These are phyloP conservation scores for Enteromius unitaeniatus DNA, from an alignment of 2,797 vertebrate genomes.

Conservation along the genomic window DNA sequence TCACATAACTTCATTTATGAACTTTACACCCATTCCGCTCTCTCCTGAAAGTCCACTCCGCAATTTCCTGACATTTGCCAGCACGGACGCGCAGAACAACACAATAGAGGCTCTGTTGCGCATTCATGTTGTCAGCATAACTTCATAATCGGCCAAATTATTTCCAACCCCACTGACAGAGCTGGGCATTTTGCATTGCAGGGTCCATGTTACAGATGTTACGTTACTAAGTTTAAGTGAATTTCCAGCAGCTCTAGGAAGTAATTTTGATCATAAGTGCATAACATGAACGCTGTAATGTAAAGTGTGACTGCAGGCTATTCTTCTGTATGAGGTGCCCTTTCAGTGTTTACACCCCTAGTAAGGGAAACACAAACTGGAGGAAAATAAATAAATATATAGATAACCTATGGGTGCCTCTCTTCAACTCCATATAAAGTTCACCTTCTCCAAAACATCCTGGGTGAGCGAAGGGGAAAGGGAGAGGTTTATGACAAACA, in stretches of 20 bases:
- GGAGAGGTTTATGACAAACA: constrained; percentile 61
- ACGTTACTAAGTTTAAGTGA: background rate
- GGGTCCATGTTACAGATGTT: constrained; percentile 10
- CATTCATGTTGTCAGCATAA: constrained; percentile 72
- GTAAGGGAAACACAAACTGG: constrained; percentile 79
- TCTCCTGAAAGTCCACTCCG: constrained; percentile 69
- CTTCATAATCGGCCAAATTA: constrained; percentile 77
- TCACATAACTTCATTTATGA: constrained; percentile 63
- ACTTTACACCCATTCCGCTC: constrained; percentile 54
- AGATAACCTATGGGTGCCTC: constrained; percentile 64
- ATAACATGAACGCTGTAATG: constrained; percentile 16
- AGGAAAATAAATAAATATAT: constrained; percentile 61
- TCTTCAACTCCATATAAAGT: constrained; percentile 57
- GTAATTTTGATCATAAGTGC: background rate
- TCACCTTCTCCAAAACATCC: constrained; percentile 57
- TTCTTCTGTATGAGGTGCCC: constrained; percentile 63
- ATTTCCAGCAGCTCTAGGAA: constrained; percentile 9
- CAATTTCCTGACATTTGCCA: constrained; percentile 77
- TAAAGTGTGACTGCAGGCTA: constrained; percentile 21
- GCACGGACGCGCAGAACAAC: constrained; percentile 64
- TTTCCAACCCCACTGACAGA: constrained; percentile 65
- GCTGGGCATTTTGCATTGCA: constrained; percentile 43
- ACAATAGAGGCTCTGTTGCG: constrained; percentile 81
- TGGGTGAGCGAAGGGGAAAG: constrained; percentile 56
- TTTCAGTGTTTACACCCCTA: constrained; percentile 83